Conservation (phyloP, 2,113 vertebrate species). For the Gnathonemus echidnorhynchus region DNA sequence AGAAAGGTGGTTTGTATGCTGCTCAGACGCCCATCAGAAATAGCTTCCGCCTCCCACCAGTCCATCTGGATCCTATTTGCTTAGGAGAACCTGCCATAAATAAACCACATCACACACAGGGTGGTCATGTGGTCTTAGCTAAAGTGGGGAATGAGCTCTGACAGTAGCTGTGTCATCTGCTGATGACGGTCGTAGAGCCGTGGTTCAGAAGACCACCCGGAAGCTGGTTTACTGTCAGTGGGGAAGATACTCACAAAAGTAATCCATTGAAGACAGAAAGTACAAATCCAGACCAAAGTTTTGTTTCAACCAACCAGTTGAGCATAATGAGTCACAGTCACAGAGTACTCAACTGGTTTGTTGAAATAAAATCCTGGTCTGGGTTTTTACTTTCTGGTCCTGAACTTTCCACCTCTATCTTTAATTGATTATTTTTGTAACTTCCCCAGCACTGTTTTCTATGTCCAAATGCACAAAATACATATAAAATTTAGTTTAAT, state of each 20-base stretch:
- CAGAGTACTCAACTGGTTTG: background rate
- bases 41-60: background rate
- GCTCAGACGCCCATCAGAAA: background rate
- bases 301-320: background rate
- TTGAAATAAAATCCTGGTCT: background rate
- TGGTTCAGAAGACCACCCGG: background rate
- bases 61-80: slow-evolving; percentile 3
- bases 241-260: background rate
- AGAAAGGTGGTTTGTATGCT: background rate
- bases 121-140: background rate
- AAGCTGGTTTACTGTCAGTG: background rate
- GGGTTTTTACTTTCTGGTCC: background rate
- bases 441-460: background rate
- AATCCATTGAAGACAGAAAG: background rate
- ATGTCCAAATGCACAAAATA: background rate
- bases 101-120: background rate
- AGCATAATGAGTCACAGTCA: background rate
- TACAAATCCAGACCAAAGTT: too few species aligned
- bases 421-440: background rate
- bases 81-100: background rate
- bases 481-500: background rate
- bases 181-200: background rate
- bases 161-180: background rate
- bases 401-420: background rate
- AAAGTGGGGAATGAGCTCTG: background rate